Evolutionary conservation across 2,113 vertebrate genomes (phyloP).

Genomic region (Passer montanus): DNA sequence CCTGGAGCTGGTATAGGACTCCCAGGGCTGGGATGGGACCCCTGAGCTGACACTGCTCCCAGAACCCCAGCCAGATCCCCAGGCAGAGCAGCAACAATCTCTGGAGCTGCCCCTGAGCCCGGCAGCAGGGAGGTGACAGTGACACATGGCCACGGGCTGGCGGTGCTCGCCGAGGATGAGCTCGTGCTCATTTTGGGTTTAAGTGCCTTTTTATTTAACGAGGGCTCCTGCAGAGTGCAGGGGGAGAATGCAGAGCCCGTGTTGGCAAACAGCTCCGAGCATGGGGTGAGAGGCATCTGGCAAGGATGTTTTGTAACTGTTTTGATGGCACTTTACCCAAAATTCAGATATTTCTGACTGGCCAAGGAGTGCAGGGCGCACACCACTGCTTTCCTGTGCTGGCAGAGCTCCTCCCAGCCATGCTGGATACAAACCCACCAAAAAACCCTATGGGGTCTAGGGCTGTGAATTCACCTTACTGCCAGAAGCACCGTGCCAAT

Average conservation of each 20-base stretch:
- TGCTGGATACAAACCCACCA: not conserved
- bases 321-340: not conserved
- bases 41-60: not conserved
- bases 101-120: not conserved
- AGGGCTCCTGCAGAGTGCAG: not conserved
- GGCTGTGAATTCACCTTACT: not conserved
- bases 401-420: not conserved
- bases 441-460: not conserved
- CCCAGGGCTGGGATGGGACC: not conserved
- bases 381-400: not conserved
- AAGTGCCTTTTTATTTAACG: not conserved
- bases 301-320: not conserved
- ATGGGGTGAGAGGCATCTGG: not conserved
- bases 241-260: not conserved
- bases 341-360: not conserved
- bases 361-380: not conserved
- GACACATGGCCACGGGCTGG: rapidly evolving
- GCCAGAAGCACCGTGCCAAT: rapidly evolving
- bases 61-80: rapidly evolving
- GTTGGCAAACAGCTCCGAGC: not conserved
- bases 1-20: not conserved
- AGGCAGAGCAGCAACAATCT: not conserved
- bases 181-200: not conserved
- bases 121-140: not conserved
- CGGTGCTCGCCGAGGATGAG: rapidly evolving